Conservation (phyloP, 2,113 vertebrate genomes). For the Amphilophus citrinellus region DNA sequence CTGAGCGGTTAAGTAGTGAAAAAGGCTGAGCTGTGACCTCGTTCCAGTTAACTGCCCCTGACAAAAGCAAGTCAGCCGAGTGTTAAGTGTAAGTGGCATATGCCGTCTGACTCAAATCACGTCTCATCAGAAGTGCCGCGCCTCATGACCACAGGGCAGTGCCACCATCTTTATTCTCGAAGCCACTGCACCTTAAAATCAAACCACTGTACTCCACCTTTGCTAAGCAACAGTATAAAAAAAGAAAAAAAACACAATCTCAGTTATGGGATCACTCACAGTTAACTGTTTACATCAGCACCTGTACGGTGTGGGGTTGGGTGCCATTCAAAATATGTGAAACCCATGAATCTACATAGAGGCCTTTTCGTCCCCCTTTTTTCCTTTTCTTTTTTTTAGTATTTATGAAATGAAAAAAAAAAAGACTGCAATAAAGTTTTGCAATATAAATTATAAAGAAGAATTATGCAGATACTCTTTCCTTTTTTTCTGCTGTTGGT, state of each 20-base stretch:
- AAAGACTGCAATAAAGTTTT: neutral
- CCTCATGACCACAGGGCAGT: constrained; percentile 51
- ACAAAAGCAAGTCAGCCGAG: constrained; percentile 75
- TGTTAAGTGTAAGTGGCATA: constrained; percentile 82
- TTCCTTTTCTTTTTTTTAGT: neutral
- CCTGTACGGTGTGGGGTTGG: neutral
- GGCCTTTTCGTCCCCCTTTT: neutral
- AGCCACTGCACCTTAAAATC: constrained; percentile 9
- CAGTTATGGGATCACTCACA: constrained; percentile 3
- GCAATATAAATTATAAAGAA: neutral
- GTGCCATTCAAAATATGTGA: neutral
- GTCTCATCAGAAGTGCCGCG: constrained; percentile 75
- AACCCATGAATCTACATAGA: neutral
- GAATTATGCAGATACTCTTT: neutral
- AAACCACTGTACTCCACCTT: constrained; percentile 36
- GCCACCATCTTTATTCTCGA: constrained; percentile 71
- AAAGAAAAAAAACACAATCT: neutral
- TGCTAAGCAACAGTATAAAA: neutral
- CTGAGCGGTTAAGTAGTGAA: constrained; percentile 57
- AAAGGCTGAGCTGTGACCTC: constrained; percentile 55
- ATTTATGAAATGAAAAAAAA: neutral
- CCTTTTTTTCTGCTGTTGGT: neutral
- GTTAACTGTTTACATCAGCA: neutral
- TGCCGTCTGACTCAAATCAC: constrained; percentile 83
- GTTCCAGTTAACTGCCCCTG: constrained; percentile 78